These are phyloP conservation scores for Eupithecia inturbata DNA, from an alignment of 2,888 invertebrate species.

Conservation along the genomic window DNA sequence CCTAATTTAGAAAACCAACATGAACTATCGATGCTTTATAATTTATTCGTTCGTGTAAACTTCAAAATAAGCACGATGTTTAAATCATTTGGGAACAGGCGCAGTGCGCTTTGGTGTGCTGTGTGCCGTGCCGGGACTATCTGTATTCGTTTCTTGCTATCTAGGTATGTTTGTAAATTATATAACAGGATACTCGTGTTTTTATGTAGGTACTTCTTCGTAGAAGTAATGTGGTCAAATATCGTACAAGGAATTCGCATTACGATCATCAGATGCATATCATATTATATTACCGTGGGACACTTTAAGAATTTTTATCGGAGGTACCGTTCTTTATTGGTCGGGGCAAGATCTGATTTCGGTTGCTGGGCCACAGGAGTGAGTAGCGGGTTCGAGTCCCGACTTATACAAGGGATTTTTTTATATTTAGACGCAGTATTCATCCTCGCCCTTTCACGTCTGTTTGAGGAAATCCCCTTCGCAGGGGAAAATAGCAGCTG, in stretches of 20 bases:
- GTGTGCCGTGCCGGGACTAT: background rate
- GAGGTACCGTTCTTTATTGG: background rate
- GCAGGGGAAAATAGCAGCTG: too few relatives aligned
- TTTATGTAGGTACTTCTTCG: conserved; percentile 25
- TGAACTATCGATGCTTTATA: too few relatives aligned
- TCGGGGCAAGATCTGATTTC: background rate
- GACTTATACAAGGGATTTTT: background rate
- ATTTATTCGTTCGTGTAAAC: too few relatives aligned
- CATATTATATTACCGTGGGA: background rate
- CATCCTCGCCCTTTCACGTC: background rate
- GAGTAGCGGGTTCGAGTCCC: background rate
- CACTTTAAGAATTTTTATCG: background rate
- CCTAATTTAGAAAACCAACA: too few relatives aligned
- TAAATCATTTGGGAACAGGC: background rate
- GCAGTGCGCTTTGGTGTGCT: background rate
- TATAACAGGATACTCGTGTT: conserved; percentile 20
- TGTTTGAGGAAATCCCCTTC: too few relatives aligned
- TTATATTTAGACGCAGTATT: background rate
- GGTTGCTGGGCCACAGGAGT: background rate
- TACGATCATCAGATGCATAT: conserved; percentile 1
- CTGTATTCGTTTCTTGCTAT: background rate
- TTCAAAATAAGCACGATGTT: too few relatives aligned
- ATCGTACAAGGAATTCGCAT: conserved; percentile 18
- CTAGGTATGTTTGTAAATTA: conserved; percentile 16
- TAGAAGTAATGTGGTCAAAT: conserved; percentile 17